Base-by-base conservation (phyloP, 2,113 vertebrate genomes). In the Boleophthalmus pectinirostris region DNA sequence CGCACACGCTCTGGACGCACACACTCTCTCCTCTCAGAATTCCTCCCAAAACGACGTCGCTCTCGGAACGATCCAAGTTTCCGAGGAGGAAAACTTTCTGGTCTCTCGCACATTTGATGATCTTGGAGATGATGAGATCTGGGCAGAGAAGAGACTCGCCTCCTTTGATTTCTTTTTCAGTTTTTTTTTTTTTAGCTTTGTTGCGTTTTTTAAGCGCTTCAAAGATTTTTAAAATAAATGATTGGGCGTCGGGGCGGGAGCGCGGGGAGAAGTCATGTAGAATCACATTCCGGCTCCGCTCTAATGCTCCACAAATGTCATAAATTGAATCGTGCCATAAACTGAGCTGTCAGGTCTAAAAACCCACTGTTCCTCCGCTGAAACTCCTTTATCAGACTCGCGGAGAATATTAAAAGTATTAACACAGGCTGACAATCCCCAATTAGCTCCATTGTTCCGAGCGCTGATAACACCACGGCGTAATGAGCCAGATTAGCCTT, bases 401-500 rank as follows among this genome's bases (percentile, higher is more conserved):
- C 54, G 60, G 82, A 79, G 84, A 88, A 88, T 85, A 83, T 91
- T 69, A 78, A 66, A 81, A 90, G 70, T 89, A 91, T 91, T 90
- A 93, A 87, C 83, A 82, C 67, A 61, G 82, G 82, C 78, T 88
- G 88, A 87, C 89, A 89, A 89, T 93, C 82, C 81, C 90, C 89
- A 94, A 93, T 93, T 93, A 93, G 87, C 75, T 80, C 89, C 77
- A 91, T 92, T 93, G 92, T 94, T 92, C 85, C 84, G 72, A 0
- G 74, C 79, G 81, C 91, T 89, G 92, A 94, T 94, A 93, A 92
- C 90, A 90, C 86, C 87, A 90, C 82, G 84, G 86, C 90, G 90
- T 92, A 93, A 93, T 93, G 92, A 93, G 89, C 87, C 81, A 92
- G 92, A 93, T 94, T 92, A 93, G 90, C 81, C 91, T 92, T 93